These are phyloP conservation scores for Beroe forskalii DNA, from an alignment of 37 sponge, comb jelly and placozoan species.

Conservation along the genomic window DNA sequence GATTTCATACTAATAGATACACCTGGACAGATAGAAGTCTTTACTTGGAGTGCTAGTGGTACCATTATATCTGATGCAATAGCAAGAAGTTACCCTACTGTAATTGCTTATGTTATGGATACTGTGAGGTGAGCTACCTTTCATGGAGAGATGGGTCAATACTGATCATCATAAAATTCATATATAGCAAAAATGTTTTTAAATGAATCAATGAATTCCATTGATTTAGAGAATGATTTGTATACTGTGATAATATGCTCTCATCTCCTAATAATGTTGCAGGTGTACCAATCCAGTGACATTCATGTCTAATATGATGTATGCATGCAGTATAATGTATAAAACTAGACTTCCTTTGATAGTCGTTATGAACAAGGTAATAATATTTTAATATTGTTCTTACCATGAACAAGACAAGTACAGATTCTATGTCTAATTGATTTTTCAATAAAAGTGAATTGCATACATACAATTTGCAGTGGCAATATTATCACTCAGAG, in stretches of 20 bases:
- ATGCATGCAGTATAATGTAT: constrained; percentile 97
- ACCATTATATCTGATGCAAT: constrained; percentile 92
- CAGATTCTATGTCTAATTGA: too few species aligned
- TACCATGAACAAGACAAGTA: not conserved
- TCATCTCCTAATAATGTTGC: too few species aligned
- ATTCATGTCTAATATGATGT: constrained; percentile 98
- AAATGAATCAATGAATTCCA: not conserved
- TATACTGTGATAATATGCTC: too few species aligned
- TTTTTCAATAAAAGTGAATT: too few species aligned
- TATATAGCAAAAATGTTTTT: not conserved
- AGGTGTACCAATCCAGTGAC: constrained; percentile 89
- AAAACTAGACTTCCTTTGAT: constrained; percentile 88
- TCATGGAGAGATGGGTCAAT: not conserved
- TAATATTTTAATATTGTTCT: not conserved
- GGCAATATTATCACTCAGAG: too few species aligned
- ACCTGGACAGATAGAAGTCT: constrained; percentile 98
- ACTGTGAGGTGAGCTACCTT: constrained; percentile 65
- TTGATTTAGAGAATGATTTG: too few species aligned
- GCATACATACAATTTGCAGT: too few species aligned
- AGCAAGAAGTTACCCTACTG: constrained; percentile 82
- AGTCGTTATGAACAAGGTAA: constrained; percentile 89
- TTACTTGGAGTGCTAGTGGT: constrained; percentile 98
- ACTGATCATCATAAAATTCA: not conserved
- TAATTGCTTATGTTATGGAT: constrained; percentile 94
- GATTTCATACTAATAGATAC: constrained; percentile 84